Base-by-base conservation (phyloP, 2,888 invertebrate species). In the Zonitis immaculata region DNA sequence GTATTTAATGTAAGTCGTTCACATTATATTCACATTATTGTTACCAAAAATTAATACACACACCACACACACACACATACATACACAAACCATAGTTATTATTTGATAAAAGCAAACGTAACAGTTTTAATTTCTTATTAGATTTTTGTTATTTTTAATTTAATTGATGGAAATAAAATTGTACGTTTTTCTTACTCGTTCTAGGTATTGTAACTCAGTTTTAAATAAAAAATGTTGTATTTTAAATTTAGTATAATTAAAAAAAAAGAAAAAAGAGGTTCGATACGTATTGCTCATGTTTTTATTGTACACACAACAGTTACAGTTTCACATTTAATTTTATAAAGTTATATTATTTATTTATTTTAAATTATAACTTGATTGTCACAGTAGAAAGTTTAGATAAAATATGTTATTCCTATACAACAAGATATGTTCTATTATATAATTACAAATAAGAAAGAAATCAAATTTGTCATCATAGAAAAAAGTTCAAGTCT, bases 361-460 rank as follows among this genome's bases (percentile, higher is more conserved):
- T 49, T 22, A 49, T 55, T 46, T 32, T n/a, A n/a, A 18, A 18
- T 26, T 44, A 50, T 43, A 44, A 58, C 56, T 57, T 68, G 68
- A 69, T 69, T 69, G 68, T 69, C 69, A 63, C 59, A 65, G 67
- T 68, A 68, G 67, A 69, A 69, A 68, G 63, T 55, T 66, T 68
- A 67, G 67, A 67, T 67, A 69, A 68, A 67, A 66, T 20, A 39
- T 39, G 18, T 39, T 16, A 35, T 39, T 2, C n/a, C 9, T 20
- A 20, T 39, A 18, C 8, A 11, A 20, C 7, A 18, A 11, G 39
- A 39, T 39, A 39, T 39, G 39, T 39, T 39, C 5, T 32, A 32
- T 32, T 3, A n/a, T 30, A 30, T 30, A n/a, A 12, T n/a, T 30
- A 30, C n/a, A n/a, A n/a, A n/a, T n/a, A n/a, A n/a, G n/a, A n/a